A percentile compares a stretch with the other conserved stretches of the same genome.
phyloP scores from a whole-genome alignment of 2,888 invertebrate species.

The Lasioglossum villosulum region DNA sequence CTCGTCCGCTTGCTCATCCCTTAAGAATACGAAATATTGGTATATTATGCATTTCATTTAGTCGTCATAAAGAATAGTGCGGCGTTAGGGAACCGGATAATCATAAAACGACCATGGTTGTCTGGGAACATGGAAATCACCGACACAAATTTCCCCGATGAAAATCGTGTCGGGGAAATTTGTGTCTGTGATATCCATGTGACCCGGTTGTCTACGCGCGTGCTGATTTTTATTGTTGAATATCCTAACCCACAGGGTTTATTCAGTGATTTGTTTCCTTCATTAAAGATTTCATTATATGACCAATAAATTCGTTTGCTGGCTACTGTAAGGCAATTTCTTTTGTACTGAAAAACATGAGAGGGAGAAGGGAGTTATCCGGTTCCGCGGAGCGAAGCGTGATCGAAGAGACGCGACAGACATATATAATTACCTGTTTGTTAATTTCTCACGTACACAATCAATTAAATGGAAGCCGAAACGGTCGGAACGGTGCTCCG shows the following conservation, averaged over 20 bases:
- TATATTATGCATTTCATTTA: conserved; percentile 22
- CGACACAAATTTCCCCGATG: too few relatives aligned
- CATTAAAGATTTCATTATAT: background rate
- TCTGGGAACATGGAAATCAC: too few relatives aligned
- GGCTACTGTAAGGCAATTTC: too few relatives aligned
- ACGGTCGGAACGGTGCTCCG: conserved; percentile 21
- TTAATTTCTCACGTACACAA: conserved; percentile 44
- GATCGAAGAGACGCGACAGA: background rate
- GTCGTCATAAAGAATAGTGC: background rate
- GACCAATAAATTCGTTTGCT: background rate
- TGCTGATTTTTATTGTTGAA: background rate
- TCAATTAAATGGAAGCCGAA: conserved; percentile 42
- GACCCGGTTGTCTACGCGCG: background rate
- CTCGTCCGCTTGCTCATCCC: conserved; percentile 98
- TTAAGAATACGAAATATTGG: conserved; percentile 79
- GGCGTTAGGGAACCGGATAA: conserved; percentile 21
- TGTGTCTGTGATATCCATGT: too few relatives aligned
- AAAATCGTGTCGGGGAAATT: too few relatives aligned
- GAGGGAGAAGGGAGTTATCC: conserved; percentile 12
- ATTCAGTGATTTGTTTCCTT: background rate
- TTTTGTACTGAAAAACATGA: too few relatives aligned
- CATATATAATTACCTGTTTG: conserved; percentile 39
- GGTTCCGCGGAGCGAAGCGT: conserved; percentile 7
- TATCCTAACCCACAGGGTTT: background rate
- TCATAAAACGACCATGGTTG: background rate